Percentiles rank a stretch among this genome's conserved stretches.
Conservation (phyloP, 2,888 invertebrate genomes). For the Boloria selene region DNA sequence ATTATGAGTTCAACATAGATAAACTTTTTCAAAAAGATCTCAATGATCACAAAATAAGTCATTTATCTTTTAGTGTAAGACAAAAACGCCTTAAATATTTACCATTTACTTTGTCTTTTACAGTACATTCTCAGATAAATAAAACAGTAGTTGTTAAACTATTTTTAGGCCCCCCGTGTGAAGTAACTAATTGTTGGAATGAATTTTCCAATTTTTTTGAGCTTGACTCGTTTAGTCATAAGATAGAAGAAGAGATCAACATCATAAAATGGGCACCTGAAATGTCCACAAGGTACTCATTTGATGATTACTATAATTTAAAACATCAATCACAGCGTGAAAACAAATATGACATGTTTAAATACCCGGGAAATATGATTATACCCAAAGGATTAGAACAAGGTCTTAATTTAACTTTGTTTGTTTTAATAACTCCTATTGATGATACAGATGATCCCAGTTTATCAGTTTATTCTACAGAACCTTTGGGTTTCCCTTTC, state of each 20-base stretch:
- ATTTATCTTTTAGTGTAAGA: slow-evolving; percentile 53
- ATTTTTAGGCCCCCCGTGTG: slow-evolving; percentile 68
- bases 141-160: slow-evolving; percentile 58
- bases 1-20: slow-evolving; percentile 60
- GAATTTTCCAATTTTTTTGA: slow-evolving; percentile 61
- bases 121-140: slow-evolving; percentile 52
- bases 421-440: slow-evolving; percentile 60
- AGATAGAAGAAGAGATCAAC: slow-evolving; percentile 59
- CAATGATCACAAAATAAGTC: slow-evolving; percentile 40
- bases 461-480: slow-evolving; percentile 35
- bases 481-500: slow-evolving; percentile 73
- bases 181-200: slow-evolving; percentile 54
- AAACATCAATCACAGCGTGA: slow-evolving; percentile 43
- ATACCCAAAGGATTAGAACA: slow-evolving; percentile 64
- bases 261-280: slow-evolving; percentile 59
- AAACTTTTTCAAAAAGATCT: slow-evolving; percentile 50
- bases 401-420: slow-evolving; percentile 68
- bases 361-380: slow-evolving; percentile 65
- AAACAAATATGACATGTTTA: slow-evolving; percentile 60
- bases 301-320: slow-evolving; percentile 56
- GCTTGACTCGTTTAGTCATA: slow-evolving; percentile 56
- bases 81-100: slow-evolving; percentile 64
- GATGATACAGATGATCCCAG: slow-evolving; percentile 47
- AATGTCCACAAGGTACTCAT: slow-evolving; percentile 53
- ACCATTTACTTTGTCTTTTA: slow-evolving; percentile 59